Base-by-base conservation (phyloP, 2,113 vertebrate genomes). In the zebrafish (Danio rerio) region DNA sequence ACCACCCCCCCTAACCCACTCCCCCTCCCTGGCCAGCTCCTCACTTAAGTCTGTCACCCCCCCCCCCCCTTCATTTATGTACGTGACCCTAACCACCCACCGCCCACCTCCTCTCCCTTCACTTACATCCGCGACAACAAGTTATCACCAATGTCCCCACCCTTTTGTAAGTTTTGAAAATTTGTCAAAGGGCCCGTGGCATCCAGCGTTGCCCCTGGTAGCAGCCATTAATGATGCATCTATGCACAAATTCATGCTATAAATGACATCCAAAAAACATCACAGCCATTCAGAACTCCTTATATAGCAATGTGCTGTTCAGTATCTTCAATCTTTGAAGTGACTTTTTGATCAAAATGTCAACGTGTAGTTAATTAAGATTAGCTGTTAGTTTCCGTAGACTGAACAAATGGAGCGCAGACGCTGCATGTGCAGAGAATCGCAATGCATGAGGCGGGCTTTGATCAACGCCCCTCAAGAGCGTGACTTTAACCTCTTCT, bases 321-420 rank as follows among this genome's bases (percentile, higher is more conserved):
- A 58, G 3, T 20, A 31, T 31, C n/a, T n/a, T 31, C 3, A 31
- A 31, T 31, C 31, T 31, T 31, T 31, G 31, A 31, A 31, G 31
- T 31, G 31, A 18, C 62, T 43, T 66, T 66, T 66, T 45, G 9
- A 47, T 68, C 5, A 68, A 68, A 47, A 68, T 68, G 65, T 49
- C 43, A 69, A 12, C 6, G n/a, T 69, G 43, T 69, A 20, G n/a
- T 69, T 18, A 61, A 47, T 76, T 61, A 76, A 47, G 73, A 45
- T 13, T 47, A 20, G 42, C 55, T 45, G 10, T 9, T 59, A 75
- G 73, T 63, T 61, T 62, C 20, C 75, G 31, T 63, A 63, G 5
- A 8, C 11, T 6, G 58, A 78, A n/a, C 59, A 63, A 15, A 50
- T 52, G 11, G 58, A 5, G 5, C 45, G 4, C 74, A 77, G 74